Conservation (phyloP, 2,888 invertebrate genomes). For the Drosophila infuscata region DNA sequence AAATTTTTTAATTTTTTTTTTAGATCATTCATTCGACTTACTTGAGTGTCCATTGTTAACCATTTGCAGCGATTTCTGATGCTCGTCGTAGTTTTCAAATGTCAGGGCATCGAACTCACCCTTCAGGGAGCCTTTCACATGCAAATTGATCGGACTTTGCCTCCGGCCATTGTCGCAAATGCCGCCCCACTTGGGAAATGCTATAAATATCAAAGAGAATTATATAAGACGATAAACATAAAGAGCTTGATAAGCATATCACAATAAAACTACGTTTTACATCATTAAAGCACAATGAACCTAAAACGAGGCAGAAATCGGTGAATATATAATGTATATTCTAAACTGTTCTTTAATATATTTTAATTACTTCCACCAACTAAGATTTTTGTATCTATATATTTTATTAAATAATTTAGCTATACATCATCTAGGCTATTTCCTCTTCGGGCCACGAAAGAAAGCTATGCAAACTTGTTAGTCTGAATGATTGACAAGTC, state of each 20-base stretch:
- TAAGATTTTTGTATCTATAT: no score
- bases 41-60: conserved; percentile 84
- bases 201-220: conserved; percentile 54
- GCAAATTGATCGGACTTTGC: conserved; percentile 93
- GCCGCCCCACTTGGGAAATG: conserved; percentile 87
- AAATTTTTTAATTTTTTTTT: neutral
- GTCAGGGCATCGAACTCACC: conserved; percentile 82
- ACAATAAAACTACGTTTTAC: neutral
- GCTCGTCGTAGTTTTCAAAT: conserved; percentile 80
- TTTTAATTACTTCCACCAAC: neutral
- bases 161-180: conserved; percentile 87
- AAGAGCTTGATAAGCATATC: neutral
- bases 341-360: neutral
- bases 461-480: neutral
- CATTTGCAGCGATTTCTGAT: conserved; percentile 72
- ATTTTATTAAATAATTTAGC: neutral
- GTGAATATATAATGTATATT: neutral
- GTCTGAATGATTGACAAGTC: neutral
- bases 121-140: conserved; percentile 86
- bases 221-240: neutral
- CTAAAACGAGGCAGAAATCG: neutral
- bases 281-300: conserved; percentile 2
- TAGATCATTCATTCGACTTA: conserved; percentile 36
- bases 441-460: neutral
- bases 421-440: neutral